Percentiles rank a stretch among this genome's conserved stretches.
Conservation (phyloP, 2,797 vertebrate genomes). For the Coilia nasus region DNA sequence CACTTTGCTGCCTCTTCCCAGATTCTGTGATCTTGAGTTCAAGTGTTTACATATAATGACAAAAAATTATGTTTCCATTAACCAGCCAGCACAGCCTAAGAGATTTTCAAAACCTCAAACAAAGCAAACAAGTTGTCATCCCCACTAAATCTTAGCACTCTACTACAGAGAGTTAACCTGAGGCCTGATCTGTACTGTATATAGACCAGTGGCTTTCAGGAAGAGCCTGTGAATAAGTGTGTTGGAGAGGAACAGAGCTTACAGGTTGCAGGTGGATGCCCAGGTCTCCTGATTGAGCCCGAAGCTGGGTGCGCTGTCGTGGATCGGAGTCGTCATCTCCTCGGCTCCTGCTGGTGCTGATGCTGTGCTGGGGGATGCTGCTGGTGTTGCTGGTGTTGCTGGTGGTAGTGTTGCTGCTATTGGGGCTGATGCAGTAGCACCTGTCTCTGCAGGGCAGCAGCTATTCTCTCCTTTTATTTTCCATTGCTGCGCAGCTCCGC, state of each 20-base stretch:
- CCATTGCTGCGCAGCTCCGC: slow-evolving; percentile 59
- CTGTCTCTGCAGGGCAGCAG: background rate
- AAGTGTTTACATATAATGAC: background rate
- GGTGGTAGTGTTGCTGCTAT: background rate
- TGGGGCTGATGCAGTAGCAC: background rate
- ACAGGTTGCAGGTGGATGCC: slow-evolving; percentile 34
- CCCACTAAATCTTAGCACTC: too few species aligned
- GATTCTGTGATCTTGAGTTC: background rate
- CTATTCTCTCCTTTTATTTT: slow-evolving; percentile 58
- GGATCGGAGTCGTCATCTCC: background rate
- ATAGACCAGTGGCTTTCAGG: too few species aligned
- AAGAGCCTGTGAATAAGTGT: background rate
- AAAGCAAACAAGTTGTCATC: background rate
- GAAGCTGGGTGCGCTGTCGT: background rate
- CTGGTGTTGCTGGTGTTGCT: background rate
- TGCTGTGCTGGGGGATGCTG: background rate
- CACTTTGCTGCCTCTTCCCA: background rate
- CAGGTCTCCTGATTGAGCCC: slow-evolving; percentile 30
- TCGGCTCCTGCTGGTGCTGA: background rate
- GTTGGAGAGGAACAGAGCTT: slow-evolving; percentile 30
- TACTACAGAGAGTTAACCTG: background rate
- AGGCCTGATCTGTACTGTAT: background rate
- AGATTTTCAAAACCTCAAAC: background rate
- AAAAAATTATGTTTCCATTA: background rate
- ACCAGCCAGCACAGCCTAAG: background rate